phyloP scores from a whole-genome alignment of 2,113 vertebrate species.

The Neofelis nebulosa region DNA sequence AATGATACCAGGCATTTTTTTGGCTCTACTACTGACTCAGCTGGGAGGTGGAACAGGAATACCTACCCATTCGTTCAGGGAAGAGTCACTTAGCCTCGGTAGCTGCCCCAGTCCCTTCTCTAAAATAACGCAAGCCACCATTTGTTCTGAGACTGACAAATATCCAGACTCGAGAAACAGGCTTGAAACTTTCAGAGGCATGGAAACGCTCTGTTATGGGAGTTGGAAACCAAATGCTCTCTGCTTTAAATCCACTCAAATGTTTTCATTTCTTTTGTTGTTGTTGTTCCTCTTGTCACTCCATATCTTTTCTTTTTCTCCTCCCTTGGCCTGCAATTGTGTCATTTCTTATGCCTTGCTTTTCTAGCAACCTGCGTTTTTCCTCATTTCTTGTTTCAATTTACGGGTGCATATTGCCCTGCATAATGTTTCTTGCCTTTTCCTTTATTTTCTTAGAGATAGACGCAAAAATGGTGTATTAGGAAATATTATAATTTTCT shows the following conservation, averaged over 20 bases:
- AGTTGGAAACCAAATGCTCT: neutral
- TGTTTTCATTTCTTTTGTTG: neutral
- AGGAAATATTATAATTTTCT: neutral
- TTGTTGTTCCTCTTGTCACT: neutral
- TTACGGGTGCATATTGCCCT: neutral
- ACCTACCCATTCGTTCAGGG: neutral
- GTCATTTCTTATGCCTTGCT: neutral
- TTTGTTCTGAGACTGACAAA: neutral
- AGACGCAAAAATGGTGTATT: neutral
- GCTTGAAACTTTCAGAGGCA: neutral
- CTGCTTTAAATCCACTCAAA: neutral
- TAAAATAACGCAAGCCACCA: neutral
- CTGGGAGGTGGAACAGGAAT: neutral
- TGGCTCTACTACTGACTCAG: neutral
- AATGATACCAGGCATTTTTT: neutral
- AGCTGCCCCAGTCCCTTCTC: neutral
- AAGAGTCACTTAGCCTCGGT: neutral
- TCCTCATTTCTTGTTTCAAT: neutral
- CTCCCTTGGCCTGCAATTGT: neutral
- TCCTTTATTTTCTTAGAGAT: neutral
- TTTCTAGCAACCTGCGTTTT: neutral
- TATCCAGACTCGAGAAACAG: neutral
- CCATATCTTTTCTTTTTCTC: neutral
- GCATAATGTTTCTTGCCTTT: neutral
- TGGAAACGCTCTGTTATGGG: neutral